Percentiles rank a stretch among this genome's conserved stretches.
Conservation (phyloP, 1,140 invertebrate species). For the Calycopis cecrops region DNA sequence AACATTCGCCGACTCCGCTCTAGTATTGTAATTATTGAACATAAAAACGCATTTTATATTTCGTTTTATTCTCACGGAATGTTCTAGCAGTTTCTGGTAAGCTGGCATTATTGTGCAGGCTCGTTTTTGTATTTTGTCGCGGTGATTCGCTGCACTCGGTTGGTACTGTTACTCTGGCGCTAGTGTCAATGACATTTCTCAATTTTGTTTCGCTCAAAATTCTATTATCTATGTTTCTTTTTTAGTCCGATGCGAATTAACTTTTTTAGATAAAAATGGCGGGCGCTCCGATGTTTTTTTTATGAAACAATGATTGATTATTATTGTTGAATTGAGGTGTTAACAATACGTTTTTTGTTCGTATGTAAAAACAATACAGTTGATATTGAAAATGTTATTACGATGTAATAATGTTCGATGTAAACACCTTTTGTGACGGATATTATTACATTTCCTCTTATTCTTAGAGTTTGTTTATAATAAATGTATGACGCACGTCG, state of each 20-base stretch:
- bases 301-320: not conserved
- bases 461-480: no score
- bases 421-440: no score
- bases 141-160: conserved; percentile 44
- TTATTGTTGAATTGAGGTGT: conserved; percentile 3
- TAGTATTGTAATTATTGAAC: conserved; percentile 9
- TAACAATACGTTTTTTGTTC: no score
- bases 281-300: no score
- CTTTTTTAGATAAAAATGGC: no score
- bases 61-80: conserved; percentile 37
- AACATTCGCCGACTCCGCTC: not conserved
- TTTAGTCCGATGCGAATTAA: no score
- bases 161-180: conserved; percentile 33
- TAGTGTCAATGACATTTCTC: conserved; percentile 42
- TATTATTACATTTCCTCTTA: no score
- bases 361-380: not conserved
- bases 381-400: not conserved
- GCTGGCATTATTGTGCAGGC: conserved; percentile 17
- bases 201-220: conserved; percentile 28
- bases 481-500: no score
- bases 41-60: conserved; percentile 25
- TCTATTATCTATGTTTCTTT: conserved; percentile 30
- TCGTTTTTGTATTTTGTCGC: conserved; percentile 26
- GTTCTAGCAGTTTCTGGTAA: conserved; percentile 16
- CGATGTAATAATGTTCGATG: no score